Evolutionary conservation across 2,888 invertebrate species (phyloP).

Genomic region (Heliconius ethilla): DNA sequence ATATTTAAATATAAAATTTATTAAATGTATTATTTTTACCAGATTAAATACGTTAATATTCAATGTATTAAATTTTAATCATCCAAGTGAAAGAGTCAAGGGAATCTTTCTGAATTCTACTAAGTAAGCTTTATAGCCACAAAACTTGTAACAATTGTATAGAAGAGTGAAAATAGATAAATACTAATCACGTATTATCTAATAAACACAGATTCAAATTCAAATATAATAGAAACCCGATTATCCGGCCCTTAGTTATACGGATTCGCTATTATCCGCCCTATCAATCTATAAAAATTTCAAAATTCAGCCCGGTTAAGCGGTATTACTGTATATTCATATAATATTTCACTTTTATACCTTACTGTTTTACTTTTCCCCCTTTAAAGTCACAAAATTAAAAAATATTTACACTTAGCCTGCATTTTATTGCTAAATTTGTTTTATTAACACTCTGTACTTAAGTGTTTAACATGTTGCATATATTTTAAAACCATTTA

Average conservation of each 20-base stretch:
- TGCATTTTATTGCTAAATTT: too few species aligned
- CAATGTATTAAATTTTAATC: background rate
- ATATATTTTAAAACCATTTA: too few species aligned
- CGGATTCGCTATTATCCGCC: background rate
- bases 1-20: background rate
- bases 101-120: background rate
- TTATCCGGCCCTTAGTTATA: background rate
- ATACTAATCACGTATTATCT: background rate
- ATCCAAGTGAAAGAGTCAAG: background rate
- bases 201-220: background rate
- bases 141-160: slow-evolving; percentile 7
- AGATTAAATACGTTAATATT: background rate
- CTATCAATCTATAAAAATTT: too few species aligned
- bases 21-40: background rate
- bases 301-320: too few species aligned
- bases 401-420: background rate
- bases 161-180: background rate
- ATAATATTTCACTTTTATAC: background rate
- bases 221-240: background rate
- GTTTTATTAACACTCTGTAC: too few species aligned
- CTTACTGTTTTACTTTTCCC: too few species aligned
- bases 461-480: too few species aligned
- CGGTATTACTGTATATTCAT: background rate
- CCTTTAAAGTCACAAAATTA: background rate
- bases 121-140: background rate